These are phyloP conservation scores for Apostichopus californicus DNA, from an alignment of 35 echinoderm and acorn worm species.

Conservation along the genomic window DNA sequence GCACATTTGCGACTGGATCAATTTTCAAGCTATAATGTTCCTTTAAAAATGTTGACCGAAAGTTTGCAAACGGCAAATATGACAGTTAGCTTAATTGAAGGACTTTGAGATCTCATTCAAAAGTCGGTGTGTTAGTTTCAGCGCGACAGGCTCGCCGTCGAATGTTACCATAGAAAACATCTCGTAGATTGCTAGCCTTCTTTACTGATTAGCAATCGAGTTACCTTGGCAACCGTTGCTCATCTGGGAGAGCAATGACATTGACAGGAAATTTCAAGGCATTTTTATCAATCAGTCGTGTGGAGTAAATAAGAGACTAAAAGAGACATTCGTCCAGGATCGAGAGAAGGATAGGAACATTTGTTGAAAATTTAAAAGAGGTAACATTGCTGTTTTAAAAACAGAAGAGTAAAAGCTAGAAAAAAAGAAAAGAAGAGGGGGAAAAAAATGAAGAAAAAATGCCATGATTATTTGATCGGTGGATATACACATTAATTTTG, in stretches of 20 bases:
- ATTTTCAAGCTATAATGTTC: too few relatives aligned
- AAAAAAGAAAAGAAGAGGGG: too few relatives aligned
- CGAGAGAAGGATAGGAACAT: too few relatives aligned
- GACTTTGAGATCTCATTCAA: background rate
- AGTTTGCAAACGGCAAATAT: background rate
- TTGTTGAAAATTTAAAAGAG: background rate
- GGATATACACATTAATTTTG: too few relatives aligned
- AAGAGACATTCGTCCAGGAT: too few relatives aligned
- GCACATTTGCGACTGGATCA: too few relatives aligned
- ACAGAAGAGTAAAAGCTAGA: too few relatives aligned
- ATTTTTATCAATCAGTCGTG: background rate
- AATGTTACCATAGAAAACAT: background rate
- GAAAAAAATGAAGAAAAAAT: too few relatives aligned
- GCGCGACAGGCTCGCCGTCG: background rate
- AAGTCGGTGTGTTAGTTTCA: background rate
- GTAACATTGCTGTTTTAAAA: background rate
- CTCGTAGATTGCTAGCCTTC: background rate
- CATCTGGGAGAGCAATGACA: slow-evolving; percentile 12
- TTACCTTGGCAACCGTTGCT: background rate
- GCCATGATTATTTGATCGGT: too few relatives aligned
- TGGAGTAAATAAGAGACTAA: too few relatives aligned
- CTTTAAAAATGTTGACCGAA: too few relatives aligned
- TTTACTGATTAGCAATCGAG: background rate
- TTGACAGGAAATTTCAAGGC: background rate
- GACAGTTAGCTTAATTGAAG: background rate